Evolutionary conservation across 2,797 vertebrate species (phyloP), one percentile per base, ranked within the genome.

Genomic region (Carduelis carduelis): DNA sequence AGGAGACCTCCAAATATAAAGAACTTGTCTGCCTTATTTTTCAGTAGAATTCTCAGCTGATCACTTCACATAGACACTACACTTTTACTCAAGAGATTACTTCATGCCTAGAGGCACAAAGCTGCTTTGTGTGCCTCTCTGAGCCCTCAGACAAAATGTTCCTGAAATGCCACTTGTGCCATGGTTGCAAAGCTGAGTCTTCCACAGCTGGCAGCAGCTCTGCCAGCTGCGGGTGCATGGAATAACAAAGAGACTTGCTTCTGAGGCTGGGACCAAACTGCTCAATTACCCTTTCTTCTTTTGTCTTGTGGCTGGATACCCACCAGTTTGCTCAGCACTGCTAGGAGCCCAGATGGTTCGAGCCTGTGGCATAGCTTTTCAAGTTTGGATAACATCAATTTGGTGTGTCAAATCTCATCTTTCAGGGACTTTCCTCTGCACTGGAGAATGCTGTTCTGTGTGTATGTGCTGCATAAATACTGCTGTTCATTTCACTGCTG

Each of bases 211-310:
- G 83, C 22, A n/a, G 52, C 65, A 92, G 86, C 83, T 94, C 95
- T 96, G 61, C 47, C 49, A 79, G 88, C 74, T 92, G n/a, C 0
- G 64, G 24, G 50, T 78, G 57, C 56, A 75, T 47, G 80, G 2
- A 12, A 91, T 60, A 93, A 90, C 46, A 92, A 63, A 96, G 60
- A 71, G 28, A 22, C 30, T 93, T 89, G 14, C 37, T 93, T 97
- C 88, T 71, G 83, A 93, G 93, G 56, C 81, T 60, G 60, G 34
- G 68, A 77, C 74, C 68, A 90, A 83, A 76, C 35, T 46, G 39
- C 79, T 72, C 85, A 91, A 78, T 96, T 91, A 90, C 55, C n/a
- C 21, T 82, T 82, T 96, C 87, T 95, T 83, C 47, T 92, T 96
- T 77, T 84, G 70, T 93, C 83, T 95, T 84, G 26, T 46, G 56